Evolutionary conservation across 2,888 invertebrate species (phyloP).

Genomic region (Drosophila flavopinicola): DNA sequence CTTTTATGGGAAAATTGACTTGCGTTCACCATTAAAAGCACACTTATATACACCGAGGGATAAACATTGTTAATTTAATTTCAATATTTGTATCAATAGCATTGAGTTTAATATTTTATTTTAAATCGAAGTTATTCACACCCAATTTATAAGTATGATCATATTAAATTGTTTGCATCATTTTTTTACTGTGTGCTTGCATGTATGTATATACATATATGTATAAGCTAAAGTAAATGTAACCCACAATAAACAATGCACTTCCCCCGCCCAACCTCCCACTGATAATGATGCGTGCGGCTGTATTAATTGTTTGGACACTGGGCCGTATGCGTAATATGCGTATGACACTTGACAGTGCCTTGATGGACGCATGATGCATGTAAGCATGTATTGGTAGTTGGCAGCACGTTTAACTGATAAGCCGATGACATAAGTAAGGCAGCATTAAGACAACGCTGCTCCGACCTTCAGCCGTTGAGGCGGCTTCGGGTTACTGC

Average conservation of each 20-base stretch:
- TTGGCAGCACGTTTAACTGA: slow-evolving; percentile 42
- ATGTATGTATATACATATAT: not conserved
- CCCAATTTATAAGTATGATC: no score
- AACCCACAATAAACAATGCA: slow-evolving; percentile 16
- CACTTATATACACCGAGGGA: no score
- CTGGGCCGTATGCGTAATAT: slow-evolving; percentile 47
- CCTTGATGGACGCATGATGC: slow-evolving; percentile 45
- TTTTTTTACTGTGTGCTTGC: not conserved
- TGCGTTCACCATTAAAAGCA: not conserved
- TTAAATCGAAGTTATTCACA: not conserved
- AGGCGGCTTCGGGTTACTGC: slow-evolving; percentile 20
- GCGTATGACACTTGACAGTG: slow-evolving; percentile 34
- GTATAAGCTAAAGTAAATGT: slow-evolving; percentile 11
- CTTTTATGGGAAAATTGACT: not conserved
- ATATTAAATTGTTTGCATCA: no score
- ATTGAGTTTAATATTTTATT: no score
- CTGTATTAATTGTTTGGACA: slow-evolving; percentile 50
- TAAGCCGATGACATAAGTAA: slow-evolving; percentile 49
- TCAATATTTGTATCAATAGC: no score
- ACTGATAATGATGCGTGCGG: slow-evolving; percentile 34
- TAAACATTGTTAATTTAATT: no score
- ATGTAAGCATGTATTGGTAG: no score
- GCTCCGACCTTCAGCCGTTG: slow-evolving; percentile 49
- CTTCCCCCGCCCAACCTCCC: not conserved
- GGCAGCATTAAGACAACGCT: slow-evolving; percentile 34